Conservation (phyloP, 2,113 vertebrate genomes). For the Nycticebus coucang region DNA sequence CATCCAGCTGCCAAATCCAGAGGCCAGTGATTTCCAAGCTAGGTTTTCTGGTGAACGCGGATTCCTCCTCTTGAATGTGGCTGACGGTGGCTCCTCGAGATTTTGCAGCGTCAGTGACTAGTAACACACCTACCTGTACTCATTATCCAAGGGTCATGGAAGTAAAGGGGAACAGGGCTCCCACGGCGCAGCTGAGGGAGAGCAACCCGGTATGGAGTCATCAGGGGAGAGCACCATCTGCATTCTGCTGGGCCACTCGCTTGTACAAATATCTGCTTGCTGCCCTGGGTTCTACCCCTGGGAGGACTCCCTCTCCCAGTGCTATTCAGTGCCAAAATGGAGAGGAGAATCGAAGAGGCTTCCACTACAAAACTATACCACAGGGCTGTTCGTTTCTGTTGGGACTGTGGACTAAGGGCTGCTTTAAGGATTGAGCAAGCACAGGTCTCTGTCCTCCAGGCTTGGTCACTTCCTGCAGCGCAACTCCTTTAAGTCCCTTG, state of each 20-base stretch:
- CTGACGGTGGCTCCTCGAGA: neutral
- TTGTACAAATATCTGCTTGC: neutral
- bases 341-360: neutral
- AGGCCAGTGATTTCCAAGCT: neutral
- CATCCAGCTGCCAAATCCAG: neutral
- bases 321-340: neutral
- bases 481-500: neutral
- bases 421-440: neutral
- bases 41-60: neutral
- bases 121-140: neutral
- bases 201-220: neutral
- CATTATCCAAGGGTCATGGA: neutral
- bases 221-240: neutral
- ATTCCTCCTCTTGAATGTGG: neutral
- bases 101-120: neutral
- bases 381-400: neutral
- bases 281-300: neutral
- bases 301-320: neutral
- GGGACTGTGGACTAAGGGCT: neutral
- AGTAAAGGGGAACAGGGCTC: neutral
- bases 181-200: too few species aligned
- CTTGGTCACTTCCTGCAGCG: neutral
- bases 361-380: neutral
- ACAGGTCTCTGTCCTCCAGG: neutral
- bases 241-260: neutral